Conservation (phyloP, 2,888 invertebrate genomes). For the Eupithecia dodoneata region DNA sequence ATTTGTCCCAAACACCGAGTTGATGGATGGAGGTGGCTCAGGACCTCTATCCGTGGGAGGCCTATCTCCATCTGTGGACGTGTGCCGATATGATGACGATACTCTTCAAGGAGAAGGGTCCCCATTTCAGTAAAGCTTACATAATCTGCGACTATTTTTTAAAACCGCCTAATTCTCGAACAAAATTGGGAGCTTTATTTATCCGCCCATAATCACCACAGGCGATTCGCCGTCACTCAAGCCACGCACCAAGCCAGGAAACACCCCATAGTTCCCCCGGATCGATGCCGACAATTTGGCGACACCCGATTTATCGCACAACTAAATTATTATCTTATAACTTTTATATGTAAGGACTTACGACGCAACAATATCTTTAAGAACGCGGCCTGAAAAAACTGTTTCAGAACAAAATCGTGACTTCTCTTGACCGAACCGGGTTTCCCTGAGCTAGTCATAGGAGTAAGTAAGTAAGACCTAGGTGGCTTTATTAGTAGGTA, state of each 20-base stretch:
- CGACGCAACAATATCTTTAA: neutral
- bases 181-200: neutral
- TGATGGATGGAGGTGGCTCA: too few relatives aligned
- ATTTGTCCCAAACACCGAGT: too few relatives aligned
- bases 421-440: neutral
- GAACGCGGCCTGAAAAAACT: neutral
- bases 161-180: neutral
- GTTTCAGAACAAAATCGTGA: neutral
- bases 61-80: too few relatives aligned
- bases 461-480: neutral
- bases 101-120: too few relatives aligned
- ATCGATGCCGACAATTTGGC: constrained; percentile 25
- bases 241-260: neutral
- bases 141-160: too few relatives aligned
- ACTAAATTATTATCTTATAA: constrained; percentile 1
- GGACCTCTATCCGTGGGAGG: too few relatives aligned
- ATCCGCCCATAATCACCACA: neutral
- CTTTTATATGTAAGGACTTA: neutral
- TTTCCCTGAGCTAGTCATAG: neutral
- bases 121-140: too few relatives aligned
- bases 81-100: too few relatives aligned
- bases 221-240: neutral
- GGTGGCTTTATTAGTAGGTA: neutral
- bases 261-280: constrained; percentile 16
- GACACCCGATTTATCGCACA: constrained; percentile 18